These are phyloP conservation scores for Pheosia gnoma DNA, from an alignment of 2,888 invertebrate genomes.

Conservation along the genomic window DNA sequence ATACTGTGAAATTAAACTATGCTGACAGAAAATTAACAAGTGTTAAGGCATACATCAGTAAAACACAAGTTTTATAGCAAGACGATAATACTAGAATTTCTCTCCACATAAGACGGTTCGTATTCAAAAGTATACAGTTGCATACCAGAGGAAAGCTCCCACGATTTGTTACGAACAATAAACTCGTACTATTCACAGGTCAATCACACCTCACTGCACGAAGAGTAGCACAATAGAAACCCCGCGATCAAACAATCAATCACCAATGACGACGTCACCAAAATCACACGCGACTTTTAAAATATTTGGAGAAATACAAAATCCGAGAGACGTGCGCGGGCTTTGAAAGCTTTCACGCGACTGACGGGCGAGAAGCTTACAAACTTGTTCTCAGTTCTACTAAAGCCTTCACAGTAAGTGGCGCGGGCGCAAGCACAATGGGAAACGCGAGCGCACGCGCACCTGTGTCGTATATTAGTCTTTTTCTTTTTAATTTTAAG, in stretches of 20 bases:
- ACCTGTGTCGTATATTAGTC: constrained; percentile 66
- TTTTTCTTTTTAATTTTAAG: constrained; percentile 64
- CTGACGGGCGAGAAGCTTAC: constrained; percentile 45
- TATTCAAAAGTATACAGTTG: constrained; percentile 50
- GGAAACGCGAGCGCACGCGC: constrained; percentile 72
- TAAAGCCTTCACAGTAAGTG: constrained; percentile 50
- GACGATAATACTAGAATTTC: constrained; percentile 51
- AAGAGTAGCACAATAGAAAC: constrained; percentile 45
- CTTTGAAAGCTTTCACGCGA: constrained; percentile 48
- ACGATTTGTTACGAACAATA: constrained; percentile 53
- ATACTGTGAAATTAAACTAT: background rate
- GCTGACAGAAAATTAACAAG: background rate
- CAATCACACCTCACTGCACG: constrained; percentile 55
- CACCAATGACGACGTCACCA: constrained; percentile 44
- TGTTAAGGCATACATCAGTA: constrained; percentile 8
- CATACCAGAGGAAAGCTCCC: constrained; percentile 68
- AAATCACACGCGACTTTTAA: constrained; percentile 45
- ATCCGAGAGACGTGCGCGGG: constrained; percentile 27
- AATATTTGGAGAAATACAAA: constrained; percentile 15
- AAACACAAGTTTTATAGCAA: constrained; percentile 17
- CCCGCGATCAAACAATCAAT: constrained; percentile 52
- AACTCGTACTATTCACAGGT: constrained; percentile 44
- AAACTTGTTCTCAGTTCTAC: constrained; percentile 56
- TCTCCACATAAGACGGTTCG: constrained; percentile 31
- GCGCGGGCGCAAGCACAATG: constrained; percentile 66